phyloP scores from a whole-genome alignment of 2,888 invertebrate genomes.

The Eupithecia dodoneata region DNA sequence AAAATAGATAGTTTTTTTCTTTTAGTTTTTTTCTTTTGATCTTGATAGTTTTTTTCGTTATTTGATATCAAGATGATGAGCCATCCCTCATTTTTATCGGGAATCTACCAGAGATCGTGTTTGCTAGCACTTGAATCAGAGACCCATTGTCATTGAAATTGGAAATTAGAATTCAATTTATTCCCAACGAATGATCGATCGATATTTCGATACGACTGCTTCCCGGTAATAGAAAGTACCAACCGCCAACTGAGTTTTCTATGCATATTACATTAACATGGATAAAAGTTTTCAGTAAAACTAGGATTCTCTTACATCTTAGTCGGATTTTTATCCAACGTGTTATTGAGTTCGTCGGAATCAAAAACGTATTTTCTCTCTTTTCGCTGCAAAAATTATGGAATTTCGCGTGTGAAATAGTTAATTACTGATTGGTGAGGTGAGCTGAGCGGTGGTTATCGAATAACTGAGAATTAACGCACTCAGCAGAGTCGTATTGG shows the following conservation, averaged over 20 bases:
- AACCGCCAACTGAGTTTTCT: slow-evolving; percentile 45
- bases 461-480: slow-evolving; percentile 58
- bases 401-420: slow-evolving; percentile 52
- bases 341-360: not conserved
- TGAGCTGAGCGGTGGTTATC: slow-evolving; percentile 51
- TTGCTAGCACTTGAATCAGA: slow-evolving; percentile 58
- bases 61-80: slow-evolving; percentile 17
- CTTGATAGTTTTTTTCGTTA: slow-evolving; percentile 4
- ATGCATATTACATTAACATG: slow-evolving; percentile 39
- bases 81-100: slow-evolving; percentile 47
- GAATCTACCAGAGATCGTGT: slow-evolving; percentile 53
- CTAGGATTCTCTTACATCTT: slow-evolving; percentile 16
- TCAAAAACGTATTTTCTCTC: slow-evolving; percentile 2
- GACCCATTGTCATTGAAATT: slow-evolving; percentile 71
- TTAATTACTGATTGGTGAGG: slow-evolving; percentile 57
- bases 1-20: too few species aligned
- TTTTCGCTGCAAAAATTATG: slow-evolving; percentile 31
- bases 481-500: slow-evolving; percentile 43
- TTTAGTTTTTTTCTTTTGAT: too few species aligned
- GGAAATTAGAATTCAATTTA: slow-evolving; percentile 75
- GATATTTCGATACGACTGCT: slow-evolving; percentile 55
- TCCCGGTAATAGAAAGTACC: slow-evolving; percentile 30
- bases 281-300: slow-evolving; percentile 3
- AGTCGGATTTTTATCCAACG: not conserved
- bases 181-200: slow-evolving; percentile 63